Percentiles rank a stretch among this genome's conserved stretches.
phyloP scores from a whole-genome alignment of 2,888 invertebrate genomes.

The Ichneumoninae sp. region DNA sequence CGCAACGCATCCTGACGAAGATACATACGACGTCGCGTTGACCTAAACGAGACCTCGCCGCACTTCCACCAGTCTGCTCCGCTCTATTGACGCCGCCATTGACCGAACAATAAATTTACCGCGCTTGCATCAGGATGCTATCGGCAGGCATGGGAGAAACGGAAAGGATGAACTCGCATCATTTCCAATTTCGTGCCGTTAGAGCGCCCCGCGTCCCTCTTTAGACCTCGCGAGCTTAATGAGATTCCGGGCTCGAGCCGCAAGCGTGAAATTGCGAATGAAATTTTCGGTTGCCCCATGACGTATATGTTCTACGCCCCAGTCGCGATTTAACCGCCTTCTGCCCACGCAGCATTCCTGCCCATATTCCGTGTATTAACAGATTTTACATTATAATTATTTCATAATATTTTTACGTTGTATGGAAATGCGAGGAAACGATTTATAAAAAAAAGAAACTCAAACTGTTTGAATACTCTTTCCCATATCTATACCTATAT shows the following conservation, averaged over 20 bases:
- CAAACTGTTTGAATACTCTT: no score
- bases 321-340: slow-evolving; percentile 1
- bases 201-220: slow-evolving; percentile 49
- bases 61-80: background rate
- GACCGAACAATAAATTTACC: slow-evolving; percentile 53
- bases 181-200: slow-evolving; percentile 48
- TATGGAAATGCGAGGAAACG: background rate
- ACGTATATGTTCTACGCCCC: slow-evolving; percentile 37
- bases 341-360: background rate
- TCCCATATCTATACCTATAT: no score
- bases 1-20: slow-evolving; percentile 26
- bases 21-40: slow-evolving; percentile 47
- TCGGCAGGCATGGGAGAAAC: slow-evolving; percentile 33
- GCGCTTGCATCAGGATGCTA: slow-evolving; percentile 53
- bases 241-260: slow-evolving; percentile 68
- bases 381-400: slow-evolving; percentile 18
- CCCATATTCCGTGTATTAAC: slow-evolving; percentile 1
- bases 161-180: slow-evolving; percentile 40
- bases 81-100: slow-evolving; percentile 4
- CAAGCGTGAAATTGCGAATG: slow-evolving; percentile 71
- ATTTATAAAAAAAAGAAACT: background rate
- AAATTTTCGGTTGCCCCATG: slow-evolving; percentile 62
- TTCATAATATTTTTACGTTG: background rate
- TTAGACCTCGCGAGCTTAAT: slow-evolving; percentile 65
- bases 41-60: slow-evolving; percentile 45